These are phyloP conservation scores for Gambusia holbrooki DNA, from an alignment of 2,113 vertebrate genomes.

Conservation along the genomic window DNA sequence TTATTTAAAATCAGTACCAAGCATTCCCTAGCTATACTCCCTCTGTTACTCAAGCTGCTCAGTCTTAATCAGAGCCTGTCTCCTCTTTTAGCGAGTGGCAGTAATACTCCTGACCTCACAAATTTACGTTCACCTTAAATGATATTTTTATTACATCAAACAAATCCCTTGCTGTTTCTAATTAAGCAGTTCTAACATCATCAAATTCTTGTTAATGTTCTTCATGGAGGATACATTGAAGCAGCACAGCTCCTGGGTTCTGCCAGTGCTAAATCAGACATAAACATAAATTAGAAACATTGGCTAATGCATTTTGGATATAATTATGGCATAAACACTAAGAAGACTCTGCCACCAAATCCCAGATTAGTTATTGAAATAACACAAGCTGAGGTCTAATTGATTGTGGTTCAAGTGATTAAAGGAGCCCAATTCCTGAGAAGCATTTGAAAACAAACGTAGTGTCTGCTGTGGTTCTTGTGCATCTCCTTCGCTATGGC, in stretches of 20 bases:
- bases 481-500: constrained; percentile 34
- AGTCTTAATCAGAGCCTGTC: constrained; percentile 5
- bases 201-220: constrained; percentile 28
- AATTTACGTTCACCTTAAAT: constrained; percentile 20
- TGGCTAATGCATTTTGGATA: constrained; percentile 69
- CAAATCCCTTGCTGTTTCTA: constrained; percentile 23
- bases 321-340: constrained; percentile 60
- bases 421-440: constrained; percentile 84
- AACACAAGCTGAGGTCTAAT: constrained; percentile 89
- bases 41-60: neutral
- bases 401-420: constrained; percentile 89
- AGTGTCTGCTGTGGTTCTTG: constrained; percentile 24
- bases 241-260: constrained; percentile 22
- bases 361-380: constrained; percentile 86
- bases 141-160: constrained; percentile 35
- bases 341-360: constrained; percentile 65
- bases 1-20: constrained; percentile 28
- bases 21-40: neutral
- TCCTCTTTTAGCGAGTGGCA: neutral
- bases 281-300: constrained; percentile 57
- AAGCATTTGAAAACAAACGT: constrained; percentile 74
- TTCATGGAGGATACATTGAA: constrained; percentile 21
- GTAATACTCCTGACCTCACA: constrained; percentile 12
- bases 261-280: constrained; percentile 47
- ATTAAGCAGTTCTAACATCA: constrained; percentile 25